Evolutionary conservation across 92 coral and sea anemone genomes (phyloP).

Genomic region (Virgularia gustaviana): DNA sequence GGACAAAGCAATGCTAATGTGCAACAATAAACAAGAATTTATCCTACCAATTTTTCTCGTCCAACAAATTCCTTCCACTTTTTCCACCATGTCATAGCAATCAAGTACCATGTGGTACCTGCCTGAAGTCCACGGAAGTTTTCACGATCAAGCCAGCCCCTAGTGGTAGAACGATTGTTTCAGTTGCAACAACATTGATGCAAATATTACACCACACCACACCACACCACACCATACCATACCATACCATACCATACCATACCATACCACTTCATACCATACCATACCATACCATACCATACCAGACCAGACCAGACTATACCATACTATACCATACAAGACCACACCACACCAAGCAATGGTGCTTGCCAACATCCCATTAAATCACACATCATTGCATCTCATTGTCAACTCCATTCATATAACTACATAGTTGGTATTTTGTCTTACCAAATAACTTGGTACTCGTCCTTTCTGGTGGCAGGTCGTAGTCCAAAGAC

Average conservation of each 20-base stretch:
- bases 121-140: conserved; percentile 81
- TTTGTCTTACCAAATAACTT: conserved; percentile 81
- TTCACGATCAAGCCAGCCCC: conserved; percentile 98
- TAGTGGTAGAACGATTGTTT: not conserved
- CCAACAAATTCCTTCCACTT: conserved; percentile 85
- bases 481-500: conserved; percentile 83
- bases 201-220: no score
- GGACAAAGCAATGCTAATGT: not conserved
- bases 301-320: no score
- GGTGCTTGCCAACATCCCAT: no score
- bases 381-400: no score
- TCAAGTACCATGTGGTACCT: conserved; percentile 74
- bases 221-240: no score
- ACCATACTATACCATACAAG: no score
- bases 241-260: no score
- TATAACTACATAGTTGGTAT: not conserved
- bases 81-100: conserved; percentile 92
- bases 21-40: not conserved
- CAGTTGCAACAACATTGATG: not conserved
- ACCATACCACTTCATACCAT: no score
- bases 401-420: no score
- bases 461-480: conserved; percentile 84
- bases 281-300: no score
- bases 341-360: no score
- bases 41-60: conserved; percentile 57